Evolutionary conservation across 2,797 vertebrate species (phyloP).

Genomic region (Denticeps clupeoides): DNA sequence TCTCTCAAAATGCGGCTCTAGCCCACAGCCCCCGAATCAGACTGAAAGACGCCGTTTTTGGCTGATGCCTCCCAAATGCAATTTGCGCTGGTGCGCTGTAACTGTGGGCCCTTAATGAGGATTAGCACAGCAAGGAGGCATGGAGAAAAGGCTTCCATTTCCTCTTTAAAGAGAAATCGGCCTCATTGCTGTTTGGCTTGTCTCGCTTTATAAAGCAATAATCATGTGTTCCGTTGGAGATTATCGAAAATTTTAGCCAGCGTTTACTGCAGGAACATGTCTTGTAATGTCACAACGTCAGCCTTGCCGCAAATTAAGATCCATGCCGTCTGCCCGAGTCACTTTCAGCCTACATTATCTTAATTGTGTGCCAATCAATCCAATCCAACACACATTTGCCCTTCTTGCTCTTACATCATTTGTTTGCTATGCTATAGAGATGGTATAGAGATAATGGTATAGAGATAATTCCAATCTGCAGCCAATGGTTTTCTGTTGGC

Average conservation of each 20-base stretch:
- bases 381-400: too few relatives aligned
- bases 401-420: too few relatives aligned
- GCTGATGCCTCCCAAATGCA: constrained; percentile 9
- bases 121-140: constrained; percentile 23
- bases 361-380: too few relatives aligned
- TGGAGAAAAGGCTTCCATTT: constrained; percentile 17
- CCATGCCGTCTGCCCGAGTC: constrained; percentile 13
- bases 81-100: constrained; percentile 14
- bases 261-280: constrained; percentile 30
- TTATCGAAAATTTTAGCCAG: constrained; percentile 38
- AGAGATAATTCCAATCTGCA: too few relatives aligned
- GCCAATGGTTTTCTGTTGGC: too few relatives aligned
- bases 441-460: too few relatives aligned
- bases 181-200: constrained; percentile 14
- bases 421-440: too few relatives aligned
- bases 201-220: constrained; percentile 32
- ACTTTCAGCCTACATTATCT: constrained; percentile 27
- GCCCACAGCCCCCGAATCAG: too few relatives aligned
- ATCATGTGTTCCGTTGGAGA: constrained; percentile 40
- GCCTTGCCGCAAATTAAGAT: constrained; percentile 35
- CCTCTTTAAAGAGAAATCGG: constrained; percentile 20
- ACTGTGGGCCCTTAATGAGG: constrained; percentile 30
- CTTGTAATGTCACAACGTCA: constrained; percentile 16
- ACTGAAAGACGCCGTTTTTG: too few relatives aligned
- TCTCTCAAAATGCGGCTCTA: too few relatives aligned